Base-by-base conservation (phyloP, 2,888 invertebrate genomes). In the Siphonodentalium dalli region DNA sequence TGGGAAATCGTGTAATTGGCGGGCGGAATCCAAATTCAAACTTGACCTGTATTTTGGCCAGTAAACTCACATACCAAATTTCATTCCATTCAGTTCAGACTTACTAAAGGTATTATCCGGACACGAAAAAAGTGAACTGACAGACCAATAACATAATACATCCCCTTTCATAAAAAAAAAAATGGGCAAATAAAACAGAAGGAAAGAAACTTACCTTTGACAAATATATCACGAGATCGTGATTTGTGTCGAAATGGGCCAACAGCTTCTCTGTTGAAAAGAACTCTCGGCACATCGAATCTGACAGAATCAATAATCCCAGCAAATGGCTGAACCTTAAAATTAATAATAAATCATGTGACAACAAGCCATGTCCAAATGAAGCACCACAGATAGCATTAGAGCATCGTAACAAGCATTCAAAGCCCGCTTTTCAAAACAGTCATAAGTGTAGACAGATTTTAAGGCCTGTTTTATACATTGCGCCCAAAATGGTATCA, bases 261-360 rank as follows among this genome's bases (percentile, higher is more conserved):
- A 2, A 82, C 83, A 5, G 74, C 67, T 40, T 77, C 71, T 51
- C 73, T 69, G 62, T 83, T 83, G 43, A 83, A 78, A 43, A 83
- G 65, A 3, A 83, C 61, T 45, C 83, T 63, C 0, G 82, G 82
- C 3, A 79, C 74, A 28, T 68, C 64, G 49, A 61, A 65, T 15
- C 72, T 60, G 0, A 77, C 77, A 20, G 71, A 68, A 50, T 82
- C 79, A 26, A 81, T 79, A 28, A 83, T 78, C 18, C 77, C 75
- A 11, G 83, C 82, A 74, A 83, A 83, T 24, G 83, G 83, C 44
- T 83, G 78, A 23, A 83, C 83, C 83, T 83, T 59, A 33, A 42
- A 40, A 33, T 11, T 5, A 24, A 2, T n/a, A 18, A 7, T 15
- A 3, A 9, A 20, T 28, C 15, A 34, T 2, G 7, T 20, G 26